These are phyloP conservation scores for Galleria mellonella DNA, from an alignment of 1,140 invertebrate genomes.

Conservation along the genomic window DNA sequence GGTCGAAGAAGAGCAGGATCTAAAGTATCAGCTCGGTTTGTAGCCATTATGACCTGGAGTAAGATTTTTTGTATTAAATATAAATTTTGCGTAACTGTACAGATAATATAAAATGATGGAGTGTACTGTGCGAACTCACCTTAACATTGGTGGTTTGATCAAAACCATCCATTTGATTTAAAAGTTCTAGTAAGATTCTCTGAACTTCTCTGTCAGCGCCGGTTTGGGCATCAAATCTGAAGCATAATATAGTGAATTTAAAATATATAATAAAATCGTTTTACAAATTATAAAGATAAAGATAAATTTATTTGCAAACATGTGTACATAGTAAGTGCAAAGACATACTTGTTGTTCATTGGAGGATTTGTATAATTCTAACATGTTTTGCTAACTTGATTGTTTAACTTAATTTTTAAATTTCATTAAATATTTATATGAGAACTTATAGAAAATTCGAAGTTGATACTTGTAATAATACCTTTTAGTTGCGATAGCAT, in stretches of 20 bases:
- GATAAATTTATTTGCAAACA: no score
- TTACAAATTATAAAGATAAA: background rate
- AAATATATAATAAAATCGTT: background rate
- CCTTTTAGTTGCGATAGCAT: slow-evolving; percentile 98
- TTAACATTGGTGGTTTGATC: slow-evolving; percentile 99
- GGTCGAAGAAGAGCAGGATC: slow-evolving; percentile 98
- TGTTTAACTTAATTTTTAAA: no score
- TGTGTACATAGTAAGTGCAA: no score
- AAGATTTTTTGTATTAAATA: background rate
- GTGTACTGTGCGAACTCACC: slow-evolving; percentile 66
- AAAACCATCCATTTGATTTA: slow-evolving; percentile 99
- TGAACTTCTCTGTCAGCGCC: slow-evolving; percentile 99
- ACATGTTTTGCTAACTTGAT: no score
- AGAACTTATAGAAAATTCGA: no score
- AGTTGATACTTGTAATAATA: no score
- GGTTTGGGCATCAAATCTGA: slow-evolving; percentile 96
- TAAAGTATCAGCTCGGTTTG: slow-evolving; percentile 97
- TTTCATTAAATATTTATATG: no score
- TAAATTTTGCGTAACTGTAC: background rate
- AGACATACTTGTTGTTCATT: no score
- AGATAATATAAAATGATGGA: background rate
- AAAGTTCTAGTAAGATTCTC: slow-evolving; percentile 95
- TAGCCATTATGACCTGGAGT: slow-evolving; percentile 98
- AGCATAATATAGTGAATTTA: slow-evolving; percentile 11
- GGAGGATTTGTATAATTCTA: no score